These are phyloP conservation scores for Hydrotaea cyrtoneurina DNA, from an alignment of 2,888 invertebrate genomes.

Conservation along the genomic window DNA sequence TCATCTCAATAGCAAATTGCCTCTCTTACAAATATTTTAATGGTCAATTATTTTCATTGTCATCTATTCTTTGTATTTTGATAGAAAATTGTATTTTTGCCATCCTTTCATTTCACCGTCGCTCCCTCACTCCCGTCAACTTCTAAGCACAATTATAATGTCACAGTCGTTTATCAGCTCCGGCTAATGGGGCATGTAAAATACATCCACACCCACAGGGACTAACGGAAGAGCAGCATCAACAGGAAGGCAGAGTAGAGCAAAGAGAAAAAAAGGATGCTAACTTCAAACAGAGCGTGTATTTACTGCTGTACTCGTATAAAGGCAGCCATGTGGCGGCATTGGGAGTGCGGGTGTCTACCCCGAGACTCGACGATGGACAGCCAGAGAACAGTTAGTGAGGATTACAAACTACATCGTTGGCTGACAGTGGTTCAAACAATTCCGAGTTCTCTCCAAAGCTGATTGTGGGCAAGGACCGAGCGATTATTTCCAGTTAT, in stretches of 20 bases:
- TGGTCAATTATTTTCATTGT: slow-evolving; percentile 37
- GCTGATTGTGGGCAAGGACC: too few species aligned
- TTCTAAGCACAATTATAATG: slow-evolving; percentile 29
- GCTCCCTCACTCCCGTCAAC: not conserved
- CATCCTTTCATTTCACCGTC: not conserved
- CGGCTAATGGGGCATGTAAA: slow-evolving; percentile 1
- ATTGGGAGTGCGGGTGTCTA: too few species aligned
- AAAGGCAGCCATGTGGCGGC: not conserved
- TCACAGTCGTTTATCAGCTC: slow-evolving; percentile 40
- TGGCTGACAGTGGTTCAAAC: too few species aligned
- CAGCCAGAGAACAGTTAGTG: not conserved
- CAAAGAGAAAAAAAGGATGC: not conserved
- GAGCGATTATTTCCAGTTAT: too few species aligned
- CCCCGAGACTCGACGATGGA: too few species aligned
- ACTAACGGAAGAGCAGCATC: not conserved
- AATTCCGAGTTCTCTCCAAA: too few species aligned
- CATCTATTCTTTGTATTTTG: not conserved
- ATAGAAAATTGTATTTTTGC: not conserved
- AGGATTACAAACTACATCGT: not conserved
- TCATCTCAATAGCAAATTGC: not conserved
- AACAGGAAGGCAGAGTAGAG: not conserved
- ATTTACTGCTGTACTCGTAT: not conserved
- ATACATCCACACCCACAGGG: not conserved
- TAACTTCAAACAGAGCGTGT: not conserved
- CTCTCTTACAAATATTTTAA: slow-evolving; percentile 12